Base-by-base conservation (phyloP, 2,797 vertebrate genomes). In the Paramormyrops hopkinsi region DNA sequence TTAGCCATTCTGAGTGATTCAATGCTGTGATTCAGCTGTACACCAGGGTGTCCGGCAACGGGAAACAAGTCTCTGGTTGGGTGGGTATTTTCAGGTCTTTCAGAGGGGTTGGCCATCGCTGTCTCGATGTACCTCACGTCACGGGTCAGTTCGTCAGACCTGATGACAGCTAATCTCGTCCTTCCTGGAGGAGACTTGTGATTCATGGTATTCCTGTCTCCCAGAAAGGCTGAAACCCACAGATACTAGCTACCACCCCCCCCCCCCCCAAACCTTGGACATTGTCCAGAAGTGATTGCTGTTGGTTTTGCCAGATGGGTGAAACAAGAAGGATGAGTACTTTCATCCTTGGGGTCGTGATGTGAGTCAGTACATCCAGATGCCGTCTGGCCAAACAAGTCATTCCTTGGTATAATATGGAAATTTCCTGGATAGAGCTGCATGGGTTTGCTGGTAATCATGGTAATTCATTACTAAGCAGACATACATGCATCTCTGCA, bases 351-450 rank as follows among this genome's bases (percentile, higher is more conserved):
- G 29, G 84, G 53, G 76, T 82, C 41, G 7, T 82, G 37, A 44
- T 82, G 76, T 46, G 76, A 46, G 76, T 82, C 41, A 46, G 76
- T 82, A 82, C 41, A 44, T 82, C 76, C 76, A 82, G 76, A 82
- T 46, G 41, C 76, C 0, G 2, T 41, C 69, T 17, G 69, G 33
- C 69, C 69, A 73, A 37, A 73, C 33, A 73, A 79, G 37, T 7
- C 37, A 46, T 82, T 82, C 41, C 41, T 46, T 46, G 76, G 76
- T 82, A 82, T 19, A 44, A 22, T 44, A 44, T 82, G 19, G 19
- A 46, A 3, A 22, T 82, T 82, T 82, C 14, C 73, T 79, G 17
- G 73, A 19, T 44, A 3, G 2, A 2, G 41, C 41, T 44, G 76
- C 41, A 33, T 82, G 41, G 19, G 41, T 82, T 46, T 82, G 37